A percentile compares a stretch with the other conserved stretches of the same genome.
These are phyloP conservation scores for Sebastes schlegelii DNA, from an alignment of 2,113 vertebrate genomes.

Conservation along the genomic window DNA sequence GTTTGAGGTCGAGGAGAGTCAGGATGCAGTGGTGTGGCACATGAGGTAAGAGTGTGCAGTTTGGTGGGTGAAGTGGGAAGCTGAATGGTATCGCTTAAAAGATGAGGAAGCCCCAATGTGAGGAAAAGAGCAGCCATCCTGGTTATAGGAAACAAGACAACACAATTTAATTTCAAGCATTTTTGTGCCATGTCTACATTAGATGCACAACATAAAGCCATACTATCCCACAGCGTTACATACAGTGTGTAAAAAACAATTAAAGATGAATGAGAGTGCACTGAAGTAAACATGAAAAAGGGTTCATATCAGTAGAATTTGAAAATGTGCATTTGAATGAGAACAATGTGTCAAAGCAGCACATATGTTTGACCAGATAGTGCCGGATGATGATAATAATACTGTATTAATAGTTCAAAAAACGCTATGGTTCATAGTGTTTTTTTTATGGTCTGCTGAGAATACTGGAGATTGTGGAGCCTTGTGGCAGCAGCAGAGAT, in stretches of 20 bases:
- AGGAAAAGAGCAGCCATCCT: not conserved
- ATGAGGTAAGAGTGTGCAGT: not conserved
- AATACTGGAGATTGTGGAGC: not conserved
- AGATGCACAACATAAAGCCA: not conserved
- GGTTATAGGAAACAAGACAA: not conserved
- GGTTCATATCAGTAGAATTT: not conserved
- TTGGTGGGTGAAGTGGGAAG: not conserved
- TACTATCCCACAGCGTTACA: not conserved
- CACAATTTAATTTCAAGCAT: not conserved
- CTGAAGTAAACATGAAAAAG: not conserved
- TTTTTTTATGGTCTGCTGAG: not conserved
- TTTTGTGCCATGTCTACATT: not conserved
- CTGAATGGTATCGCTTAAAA: not conserved
- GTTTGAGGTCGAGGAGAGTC: not conserved
- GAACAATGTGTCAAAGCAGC: not conserved
- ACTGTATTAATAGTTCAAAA: not conserved
- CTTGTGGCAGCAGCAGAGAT: slow-evolving; percentile 19
- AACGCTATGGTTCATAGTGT: not conserved
- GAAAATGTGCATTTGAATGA: not conserved
- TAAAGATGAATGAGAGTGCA: not conserved
- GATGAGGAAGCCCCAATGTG: not conserved
- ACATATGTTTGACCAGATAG: not conserved
- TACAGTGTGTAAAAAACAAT: not conserved
- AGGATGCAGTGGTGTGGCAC: not conserved
- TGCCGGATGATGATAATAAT: not conserved